Evolutionary conservation across 1,140 invertebrate genomes (phyloP).

Genomic region (Achatina immaculata): DNA sequence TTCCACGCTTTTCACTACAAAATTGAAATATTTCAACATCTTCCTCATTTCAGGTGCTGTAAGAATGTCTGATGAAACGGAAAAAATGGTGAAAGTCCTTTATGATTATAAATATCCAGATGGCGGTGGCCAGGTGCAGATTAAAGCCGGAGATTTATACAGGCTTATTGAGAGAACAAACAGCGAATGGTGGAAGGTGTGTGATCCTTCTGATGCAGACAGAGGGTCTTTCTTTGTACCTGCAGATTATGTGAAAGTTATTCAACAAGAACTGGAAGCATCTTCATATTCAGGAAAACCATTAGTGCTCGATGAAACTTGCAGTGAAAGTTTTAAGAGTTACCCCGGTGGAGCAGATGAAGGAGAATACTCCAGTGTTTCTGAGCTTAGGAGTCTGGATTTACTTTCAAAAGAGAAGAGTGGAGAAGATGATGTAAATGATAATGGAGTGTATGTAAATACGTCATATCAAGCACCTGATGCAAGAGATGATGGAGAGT

Average conservation of each 20-base stretch:
- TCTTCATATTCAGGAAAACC: constrained; percentile 29
- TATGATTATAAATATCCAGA: constrained; percentile 68
- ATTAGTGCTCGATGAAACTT: not conserved
- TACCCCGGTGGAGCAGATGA: not conserved
- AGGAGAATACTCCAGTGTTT: not conserved
- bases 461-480: not conserved
- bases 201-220: constrained; percentile 43
- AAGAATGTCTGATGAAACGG: constrained; percentile 28
- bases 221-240: constrained; percentile 62
- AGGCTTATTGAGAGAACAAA: constrained; percentile 76
- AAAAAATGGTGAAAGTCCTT: constrained; percentile 51
- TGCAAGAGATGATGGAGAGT: constrained; percentile 28
- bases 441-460: not conserved
- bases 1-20: too few species aligned
- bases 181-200: constrained; percentile 78
- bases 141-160: constrained; percentile 75
- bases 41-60: not conserved
- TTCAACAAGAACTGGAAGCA: constrained; percentile 16
- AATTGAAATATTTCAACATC: too few species aligned
- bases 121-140: constrained; percentile 72
- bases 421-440: not conserved
- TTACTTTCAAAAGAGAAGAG: not conserved
- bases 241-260: constrained; percentile 66
- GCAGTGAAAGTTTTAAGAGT: not conserved
- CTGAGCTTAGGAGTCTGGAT: not conserved